Percentiles rank a stretch among this genome's conserved stretches.
Conservation (phyloP, 2,797 vertebrate species). For the Hippopotamyrus pictus region DNA sequence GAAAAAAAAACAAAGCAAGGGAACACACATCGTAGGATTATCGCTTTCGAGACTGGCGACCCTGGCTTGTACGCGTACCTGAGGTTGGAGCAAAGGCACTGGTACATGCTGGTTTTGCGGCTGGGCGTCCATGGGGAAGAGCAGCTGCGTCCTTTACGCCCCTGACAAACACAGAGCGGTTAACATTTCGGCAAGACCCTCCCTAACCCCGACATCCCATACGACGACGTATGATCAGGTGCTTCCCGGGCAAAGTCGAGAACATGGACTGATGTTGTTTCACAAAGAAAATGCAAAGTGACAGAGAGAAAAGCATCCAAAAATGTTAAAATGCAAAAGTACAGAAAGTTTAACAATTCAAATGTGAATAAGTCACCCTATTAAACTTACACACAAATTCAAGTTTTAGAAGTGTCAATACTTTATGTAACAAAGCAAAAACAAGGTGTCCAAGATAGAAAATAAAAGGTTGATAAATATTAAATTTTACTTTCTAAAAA, state of each 20-base stretch:
- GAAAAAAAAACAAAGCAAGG: neutral
- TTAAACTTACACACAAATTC: neutral
- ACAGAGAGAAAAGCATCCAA: neutral
- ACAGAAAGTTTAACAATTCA: neutral
- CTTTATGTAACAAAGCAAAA: neutral
- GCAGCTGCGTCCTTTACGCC: conserved; percentile 51
- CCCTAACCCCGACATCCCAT: neutral
- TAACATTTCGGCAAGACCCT: neutral
- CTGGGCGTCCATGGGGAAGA: conserved; percentile 80
- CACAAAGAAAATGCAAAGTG: neutral
- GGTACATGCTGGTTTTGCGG: conserved; percentile 81
- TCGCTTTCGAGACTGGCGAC: neutral
- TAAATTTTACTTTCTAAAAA: neutral
- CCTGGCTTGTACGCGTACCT: conserved; percentile 60
- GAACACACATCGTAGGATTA: neutral
- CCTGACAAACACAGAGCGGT: conserved; percentile 54
- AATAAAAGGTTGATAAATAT: neutral
- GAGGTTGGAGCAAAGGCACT: conserved; percentile 76
- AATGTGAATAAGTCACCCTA: neutral
- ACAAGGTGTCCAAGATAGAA: neutral
- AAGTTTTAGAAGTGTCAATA: neutral
- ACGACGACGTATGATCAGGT: neutral
- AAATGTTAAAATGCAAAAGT: neutral
- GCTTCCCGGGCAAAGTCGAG: neutral
- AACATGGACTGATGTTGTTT: neutral